Percentiles rank a stretch among this genome's conserved stretches.
Evolutionary conservation across 92 coral and sea anemone species (phyloP).

Genomic region (Ricordea florida): DNA sequence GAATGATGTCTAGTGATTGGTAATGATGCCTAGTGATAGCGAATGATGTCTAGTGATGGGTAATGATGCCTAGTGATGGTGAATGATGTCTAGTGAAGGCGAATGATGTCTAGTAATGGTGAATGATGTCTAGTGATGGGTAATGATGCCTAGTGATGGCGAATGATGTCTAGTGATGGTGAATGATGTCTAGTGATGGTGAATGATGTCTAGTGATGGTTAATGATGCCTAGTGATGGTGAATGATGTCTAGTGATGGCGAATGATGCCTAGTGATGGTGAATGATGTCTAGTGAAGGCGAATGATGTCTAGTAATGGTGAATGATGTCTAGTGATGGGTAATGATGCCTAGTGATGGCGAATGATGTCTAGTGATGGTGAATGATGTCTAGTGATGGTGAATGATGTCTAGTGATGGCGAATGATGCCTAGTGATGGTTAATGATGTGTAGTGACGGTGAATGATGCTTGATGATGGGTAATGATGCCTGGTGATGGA

Average conservation of each 20-base stretch:
- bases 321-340: background rate
- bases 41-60: background rate
- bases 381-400: background rate
- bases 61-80: background rate
- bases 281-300: background rate
- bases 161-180: background rate
- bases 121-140: background rate
- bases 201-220: background rate
- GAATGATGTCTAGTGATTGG: background rate
- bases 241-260: background rate
- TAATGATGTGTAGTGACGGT: background rate
- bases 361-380: background rate
- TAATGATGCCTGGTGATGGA: background rate
- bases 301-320: background rate
- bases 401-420: background rate
- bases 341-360: background rate
- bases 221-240: background rate
- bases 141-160: background rate
- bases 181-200: constrained; percentile 5
- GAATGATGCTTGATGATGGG: background rate
- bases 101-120: background rate
- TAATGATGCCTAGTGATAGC: background rate
- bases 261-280: background rate
- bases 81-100: background rate
- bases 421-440: constrained; percentile 2